Conservation (phyloP, 2,888 invertebrate species). For the Carterocephalus palaemon region DNA sequence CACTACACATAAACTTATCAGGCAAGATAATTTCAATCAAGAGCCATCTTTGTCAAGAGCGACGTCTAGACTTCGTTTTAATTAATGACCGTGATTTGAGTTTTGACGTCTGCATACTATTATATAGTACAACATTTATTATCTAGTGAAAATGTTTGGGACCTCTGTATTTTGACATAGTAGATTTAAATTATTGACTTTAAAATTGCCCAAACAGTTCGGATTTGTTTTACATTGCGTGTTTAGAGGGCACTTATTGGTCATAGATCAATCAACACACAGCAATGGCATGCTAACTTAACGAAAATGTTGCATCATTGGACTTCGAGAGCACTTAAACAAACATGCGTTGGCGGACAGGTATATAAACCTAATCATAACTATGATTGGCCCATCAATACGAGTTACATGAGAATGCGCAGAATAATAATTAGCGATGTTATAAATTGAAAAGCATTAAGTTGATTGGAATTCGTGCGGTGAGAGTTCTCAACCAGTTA, state of each 20-base stretch:
- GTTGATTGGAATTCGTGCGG: slow-evolving; percentile 49
- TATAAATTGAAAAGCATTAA: slow-evolving; percentile 46
- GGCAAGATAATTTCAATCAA: slow-evolving; percentile 15
- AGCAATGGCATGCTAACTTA: slow-evolving; percentile 5
- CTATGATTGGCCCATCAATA: slow-evolving; percentile 51
- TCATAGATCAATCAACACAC: not conserved
- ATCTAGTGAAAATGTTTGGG: no score
- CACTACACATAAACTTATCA: no score
- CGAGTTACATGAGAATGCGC: slow-evolving; percentile 31
- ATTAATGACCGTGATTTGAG: slow-evolving; percentile 13
- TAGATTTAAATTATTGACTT: no score
- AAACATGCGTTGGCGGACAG: slow-evolving; percentile 58
- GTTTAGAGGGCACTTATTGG: not conserved
- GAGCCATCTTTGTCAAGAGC: slow-evolving; percentile 13
- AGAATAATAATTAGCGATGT: slow-evolving; percentile 44
- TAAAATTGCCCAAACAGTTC: no score
- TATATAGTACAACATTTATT: not conserved
- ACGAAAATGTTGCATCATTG: not conserved
- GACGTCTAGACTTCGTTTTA: slow-evolving; percentile 21
- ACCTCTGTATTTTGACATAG: no score
- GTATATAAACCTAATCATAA: slow-evolving; percentile 59
- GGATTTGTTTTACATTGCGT: slow-evolving; percentile 12
- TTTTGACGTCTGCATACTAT: not conserved
- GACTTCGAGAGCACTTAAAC: slow-evolving; percentile 26
- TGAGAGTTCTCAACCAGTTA: slow-evolving; percentile 38